Conservation (phyloP, 2,113 vertebrate genomes). For the Phyllostomus discolor region DNA sequence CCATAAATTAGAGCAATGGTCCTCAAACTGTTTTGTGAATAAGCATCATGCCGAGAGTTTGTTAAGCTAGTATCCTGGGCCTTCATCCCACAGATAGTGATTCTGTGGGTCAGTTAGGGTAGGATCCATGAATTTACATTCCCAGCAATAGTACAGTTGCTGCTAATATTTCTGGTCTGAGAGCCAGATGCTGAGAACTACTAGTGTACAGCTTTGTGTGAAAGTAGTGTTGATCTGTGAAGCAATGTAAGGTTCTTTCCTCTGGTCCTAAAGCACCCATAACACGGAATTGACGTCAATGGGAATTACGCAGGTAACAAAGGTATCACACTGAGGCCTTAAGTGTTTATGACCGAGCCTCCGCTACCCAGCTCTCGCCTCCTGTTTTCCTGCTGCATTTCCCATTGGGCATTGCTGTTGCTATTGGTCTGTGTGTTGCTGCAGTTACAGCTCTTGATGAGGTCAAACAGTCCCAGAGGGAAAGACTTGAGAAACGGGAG, state of each 20-base stretch:
- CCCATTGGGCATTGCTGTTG: constrained; percentile 56
- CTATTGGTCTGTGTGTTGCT: constrained; percentile 51
- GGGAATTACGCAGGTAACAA: constrained; percentile 59
- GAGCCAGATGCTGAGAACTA: neutral
- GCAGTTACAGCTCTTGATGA: constrained; percentile 68
- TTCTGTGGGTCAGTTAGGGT: neutral
- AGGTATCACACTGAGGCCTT: constrained; percentile 40
- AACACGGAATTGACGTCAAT: constrained; percentile 64
- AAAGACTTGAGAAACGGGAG: constrained; percentile 36
- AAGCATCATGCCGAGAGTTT: neutral
- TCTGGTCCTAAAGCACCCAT: neutral
- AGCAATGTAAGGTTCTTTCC: constrained; percentile 53
- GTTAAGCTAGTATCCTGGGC: neutral
- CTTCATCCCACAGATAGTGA: neutral
- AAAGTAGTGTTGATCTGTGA: neutral
- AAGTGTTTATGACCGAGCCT: constrained; percentile 52
- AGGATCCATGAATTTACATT: neutral
- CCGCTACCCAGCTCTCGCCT: neutral
- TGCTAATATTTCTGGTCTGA: neutral
- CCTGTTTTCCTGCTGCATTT: constrained; percentile 62
- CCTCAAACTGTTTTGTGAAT: neutral
- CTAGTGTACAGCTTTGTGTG: neutral
- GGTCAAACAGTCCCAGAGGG: constrained; percentile 65
- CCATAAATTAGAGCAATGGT: neutral
- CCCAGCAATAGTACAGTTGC: neutral